Evolutionary conservation across 2,113 vertebrate species (phyloP).

Genomic region (Gnathonemus longibarbis): DNA sequence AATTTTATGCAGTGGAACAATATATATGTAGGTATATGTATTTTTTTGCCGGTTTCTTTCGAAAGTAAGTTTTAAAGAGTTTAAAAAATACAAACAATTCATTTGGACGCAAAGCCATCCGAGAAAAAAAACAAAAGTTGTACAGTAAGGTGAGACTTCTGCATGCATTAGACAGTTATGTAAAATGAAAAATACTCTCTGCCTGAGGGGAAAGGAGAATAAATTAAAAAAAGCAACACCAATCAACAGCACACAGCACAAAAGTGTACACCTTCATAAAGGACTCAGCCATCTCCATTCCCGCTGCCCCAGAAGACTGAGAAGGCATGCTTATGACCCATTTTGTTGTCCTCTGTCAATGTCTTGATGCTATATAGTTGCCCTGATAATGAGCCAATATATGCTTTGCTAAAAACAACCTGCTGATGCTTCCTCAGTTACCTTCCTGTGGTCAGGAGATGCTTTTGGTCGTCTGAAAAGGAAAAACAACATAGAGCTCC

Average conservation of each 20-base stretch:
- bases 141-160: constrained; percentile 55
- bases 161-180: constrained; percentile 62
- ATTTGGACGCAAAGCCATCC: constrained; percentile 47
- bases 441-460: constrained; percentile 61
- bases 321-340: constrained; percentile 90
- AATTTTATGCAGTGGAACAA: constrained; percentile 53
- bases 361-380: constrained; percentile 34
- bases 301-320: constrained; percentile 70
- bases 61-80: constrained; percentile 37
- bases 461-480: constrained; percentile 48
- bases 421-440: constrained; percentile 48
- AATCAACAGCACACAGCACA: constrained; percentile 91
- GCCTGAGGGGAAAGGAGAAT: constrained; percentile 17
- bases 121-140: constrained; percentile 37
- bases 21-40: constrained; percentile 51
- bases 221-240: constrained; percentile 66
- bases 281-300: constrained; percentile 59
- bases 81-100: constrained; percentile 48
- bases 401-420: constrained; percentile 41
- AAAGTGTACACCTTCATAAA: constrained; percentile 73
- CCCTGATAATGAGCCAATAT: constrained; percentile 40
- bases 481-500: constrained; percentile 1
- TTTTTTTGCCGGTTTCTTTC: constrained; percentile 35
- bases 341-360: constrained; percentile 56
- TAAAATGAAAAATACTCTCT: constrained; percentile 26